A percentile compares a stretch with the other conserved stretches of the same genome.
These are phyloP conservation scores for Xenopus tropicalis DNA, from an alignment of 2,113 vertebrate genomes.

Conservation along the genomic window DNA sequence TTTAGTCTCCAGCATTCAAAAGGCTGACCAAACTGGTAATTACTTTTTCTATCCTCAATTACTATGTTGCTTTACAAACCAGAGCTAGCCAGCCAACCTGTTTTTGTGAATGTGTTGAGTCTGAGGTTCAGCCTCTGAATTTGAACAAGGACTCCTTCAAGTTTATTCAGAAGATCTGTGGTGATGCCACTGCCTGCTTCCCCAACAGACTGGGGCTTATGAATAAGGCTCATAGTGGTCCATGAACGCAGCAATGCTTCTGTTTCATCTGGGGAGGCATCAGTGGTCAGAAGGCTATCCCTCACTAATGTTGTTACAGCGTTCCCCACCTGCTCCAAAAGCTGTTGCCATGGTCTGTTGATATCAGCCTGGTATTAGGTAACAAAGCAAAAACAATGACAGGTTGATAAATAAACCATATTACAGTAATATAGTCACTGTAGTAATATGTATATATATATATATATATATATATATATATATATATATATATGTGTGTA, in stretches of 20 bases:
- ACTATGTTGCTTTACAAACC: too few species aligned
- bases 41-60: too few species aligned
- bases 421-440: too few species aligned
- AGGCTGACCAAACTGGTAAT: too few species aligned
- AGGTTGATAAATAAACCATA: background rate
- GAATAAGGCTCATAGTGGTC: slow-evolving; percentile 82
- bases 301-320: slow-evolving; percentile 75
- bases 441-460: background rate
- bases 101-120: slow-evolving; percentile 79
- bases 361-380: slow-evolving; percentile 76
- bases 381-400: background rate
- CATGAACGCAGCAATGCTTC: slow-evolving; percentile 86
- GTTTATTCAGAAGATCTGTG: slow-evolving; percentile 79
- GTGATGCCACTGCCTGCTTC: slow-evolving; percentile 68
- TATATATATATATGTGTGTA: too few species aligned
- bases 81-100: slow-evolving; percentile 51
- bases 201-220: slow-evolving; percentile 73
- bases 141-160: slow-evolving; percentile 84
- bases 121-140: slow-evolving; percentile 90
- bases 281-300: slow-evolving; percentile 79
- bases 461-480: too few species aligned
- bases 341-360: slow-evolving; percentile 82
- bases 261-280: slow-evolving; percentile 79
- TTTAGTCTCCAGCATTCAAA: too few species aligned
- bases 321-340: slow-evolving; percentile 81